Base-by-base conservation (phyloP, 92 coral and sea anemone species). In the Isaurus tuberculatus region DNA sequence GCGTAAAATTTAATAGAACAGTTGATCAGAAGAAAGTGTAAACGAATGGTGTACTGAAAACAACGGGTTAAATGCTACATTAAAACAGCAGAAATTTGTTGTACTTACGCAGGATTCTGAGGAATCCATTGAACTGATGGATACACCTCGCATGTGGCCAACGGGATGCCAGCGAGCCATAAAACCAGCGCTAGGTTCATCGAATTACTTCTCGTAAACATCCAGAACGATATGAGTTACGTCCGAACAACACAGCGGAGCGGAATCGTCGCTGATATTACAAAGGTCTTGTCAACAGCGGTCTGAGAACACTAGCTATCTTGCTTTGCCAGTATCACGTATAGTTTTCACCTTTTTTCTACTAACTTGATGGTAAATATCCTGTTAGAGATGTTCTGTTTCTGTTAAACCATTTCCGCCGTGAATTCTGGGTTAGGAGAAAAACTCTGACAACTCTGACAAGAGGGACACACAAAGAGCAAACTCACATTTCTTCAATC, bases 101-200 rank as follows among this genome's bases (percentile, higher is more conserved):
- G 20, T 77, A 77, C 82, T 77, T 58, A 77, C 82, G 36, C 16
- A 1, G 82, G 82, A 58, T 77, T 77, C 82, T 57, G 51, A n/a
- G 82, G 82, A 77, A 77, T 77, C 82, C 82, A 77, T 37, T 77
- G 82, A 11, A 77, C 58, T 20, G 82, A 77, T 57, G 82, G 82
- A 33, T 77, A 77, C 16, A 77, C 51, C 34, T 34, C 82, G 64
- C 82, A 77, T 11, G 26, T 70, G 17, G 53, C 82, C 70, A 58
- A 31, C 42, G 37, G 70, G 5, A 58, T 29, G 22, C 82, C 51
- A 60, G 15, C 49, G 22, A 77, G 31, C 82, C 82, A 77, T 10
- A 77, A 32, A 10, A 55, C 0, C 53, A 77, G 33, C 27, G 23
- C 28, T 77, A 58, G 10, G 26, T 77, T 27, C 82, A 77, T 77